A percentile compares a stretch with the other conserved stretches of the same genome.
Evolutionary conservation across 1,140 invertebrate species (phyloP).

Genomic region (Aethina tumida): DNA sequence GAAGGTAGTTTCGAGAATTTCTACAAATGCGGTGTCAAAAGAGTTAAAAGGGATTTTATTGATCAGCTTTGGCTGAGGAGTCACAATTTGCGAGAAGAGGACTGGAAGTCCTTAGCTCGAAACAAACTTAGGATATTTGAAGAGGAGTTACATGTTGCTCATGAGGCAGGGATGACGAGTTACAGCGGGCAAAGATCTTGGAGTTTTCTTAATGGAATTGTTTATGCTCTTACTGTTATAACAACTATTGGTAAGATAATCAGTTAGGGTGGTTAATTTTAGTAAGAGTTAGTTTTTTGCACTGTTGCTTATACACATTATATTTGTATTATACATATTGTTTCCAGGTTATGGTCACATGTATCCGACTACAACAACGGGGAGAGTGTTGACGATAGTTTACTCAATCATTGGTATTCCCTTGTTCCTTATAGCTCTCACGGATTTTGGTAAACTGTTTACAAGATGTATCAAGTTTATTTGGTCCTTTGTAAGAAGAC

Average conservation of each 20-base stretch:
- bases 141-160: conserved; percentile 71
- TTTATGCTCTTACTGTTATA: conserved; percentile 84
- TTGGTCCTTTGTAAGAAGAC: conserved; percentile 80
- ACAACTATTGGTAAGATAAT: conserved; percentile 82
- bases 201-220: conserved; percentile 86
- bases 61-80: conserved; percentile 69
- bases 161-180: conserved; percentile 66
- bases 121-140: conserved; percentile 76
- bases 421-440: conserved; percentile 78
- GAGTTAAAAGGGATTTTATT: conserved; percentile 76
- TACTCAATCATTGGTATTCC: conserved; percentile 95
- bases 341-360: conserved; percentile 89
- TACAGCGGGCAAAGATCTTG: conserved; percentile 79
- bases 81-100: conserved; percentile 71
- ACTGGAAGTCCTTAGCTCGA: conserved; percentile 77
- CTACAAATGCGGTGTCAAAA: conserved; percentile 79
- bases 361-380: conserved; percentile 72
- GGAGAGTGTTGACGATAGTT: conserved; percentile 78
- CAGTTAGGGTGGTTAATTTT: too few relatives aligned
- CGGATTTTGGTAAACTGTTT: conserved; percentile 89
- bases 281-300: too few relatives aligned
- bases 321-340: too few relatives aligned
- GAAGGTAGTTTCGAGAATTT: conserved; percentile 75
- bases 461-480: conserved; percentile 85
- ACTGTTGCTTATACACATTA: too few relatives aligned